phyloP scores from a whole-genome alignment of 2,888 invertebrate genomes.

The Chrysodeixis includens region DNA sequence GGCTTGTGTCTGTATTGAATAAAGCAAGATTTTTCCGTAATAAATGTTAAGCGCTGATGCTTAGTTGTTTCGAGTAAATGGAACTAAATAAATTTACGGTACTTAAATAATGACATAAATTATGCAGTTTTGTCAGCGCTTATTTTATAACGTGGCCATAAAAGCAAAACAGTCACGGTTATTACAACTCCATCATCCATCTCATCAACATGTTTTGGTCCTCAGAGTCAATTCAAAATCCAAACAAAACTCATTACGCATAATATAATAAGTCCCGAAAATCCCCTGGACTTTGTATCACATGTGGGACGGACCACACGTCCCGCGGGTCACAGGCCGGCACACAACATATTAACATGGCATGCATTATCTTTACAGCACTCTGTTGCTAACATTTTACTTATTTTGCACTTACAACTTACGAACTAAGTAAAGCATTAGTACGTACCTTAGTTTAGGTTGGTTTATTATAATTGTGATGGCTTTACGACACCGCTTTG shows the following conservation, averaged over 20 bases:
- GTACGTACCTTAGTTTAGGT: not conserved
- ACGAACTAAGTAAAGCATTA: not conserved
- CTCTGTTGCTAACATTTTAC: constrained; percentile 6
- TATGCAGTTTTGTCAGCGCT: too few relatives aligned
- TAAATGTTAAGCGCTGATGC: not conserved
- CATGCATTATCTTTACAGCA: constrained; percentile 45
- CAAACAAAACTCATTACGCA: constrained; percentile 47
- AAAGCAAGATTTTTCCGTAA: not conserved
- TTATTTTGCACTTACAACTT: constrained; percentile 14
- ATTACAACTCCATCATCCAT: too few relatives aligned
- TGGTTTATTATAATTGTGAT: not conserved
- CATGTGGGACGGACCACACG: constrained; percentile 15
- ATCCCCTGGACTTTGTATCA: not conserved
- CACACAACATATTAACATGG: constrained; percentile 39
- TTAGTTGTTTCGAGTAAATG: too few relatives aligned
- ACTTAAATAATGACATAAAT: too few relatives aligned
- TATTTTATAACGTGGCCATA: too few relatives aligned
- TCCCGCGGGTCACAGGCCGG: constrained; percentile 43
- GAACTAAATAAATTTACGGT: too few relatives aligned
- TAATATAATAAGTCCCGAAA: constrained; percentile 23
- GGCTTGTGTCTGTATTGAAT: not conserved
- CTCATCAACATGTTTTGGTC: not conserved
- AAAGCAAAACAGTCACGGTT: too few relatives aligned
- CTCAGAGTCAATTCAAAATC: constrained; percentile 17
- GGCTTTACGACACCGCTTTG: not conserved